Evolutionary conservation across 2,797 vertebrate genomes (phyloP), one percentile per base, ranked within the genome.

Genomic region (Furcifer pardalis): DNA sequence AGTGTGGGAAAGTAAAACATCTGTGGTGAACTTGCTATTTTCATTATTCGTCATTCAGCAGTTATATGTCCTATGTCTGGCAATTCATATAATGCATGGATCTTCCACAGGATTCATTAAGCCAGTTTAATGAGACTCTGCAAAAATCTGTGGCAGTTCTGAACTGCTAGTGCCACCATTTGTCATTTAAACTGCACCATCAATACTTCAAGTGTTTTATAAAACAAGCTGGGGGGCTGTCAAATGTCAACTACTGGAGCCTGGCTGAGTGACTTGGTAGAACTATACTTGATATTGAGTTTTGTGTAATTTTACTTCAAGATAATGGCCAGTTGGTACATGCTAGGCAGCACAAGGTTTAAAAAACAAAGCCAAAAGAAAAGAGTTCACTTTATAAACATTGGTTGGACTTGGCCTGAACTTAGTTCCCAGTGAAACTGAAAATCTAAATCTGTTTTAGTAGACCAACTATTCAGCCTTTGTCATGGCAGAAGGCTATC

Each of bases 21-120:
- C 78, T 30, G 25, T 59, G 63, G 19, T 66, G 71, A 81, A 76
- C 25, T 81, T 56, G 23, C 23, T 44, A 10, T 69, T 69, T 74
- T 76, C 37, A n/a, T 35, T 76, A 35, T 69, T 76, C 21, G 68
- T 76, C 27, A 60, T 76, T 69, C 63, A 30, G 79, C 32, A 49
- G 37, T 77, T 84, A 77, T 77, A 78, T 78, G 71, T 77, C 65
- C 40, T 60, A 35, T 60, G 17, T 84, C 30, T 59, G 75, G 82
- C 37, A 77, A 77, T 84, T 83, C 21, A 83, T 59, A 7, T 60
- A 77, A 56, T 46, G 42, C 49, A 71, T 35, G 52, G 82, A 59
- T 84, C 75, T 77, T 77, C 66, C 56, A 77, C 46, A 79, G 63
- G 63, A 62, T 25, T 81, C 84, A 81, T 69, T 86, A 81, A 77